Conservation (phyloP, 2,888 invertebrate species). For the Drosophila paranaensis region DNA sequence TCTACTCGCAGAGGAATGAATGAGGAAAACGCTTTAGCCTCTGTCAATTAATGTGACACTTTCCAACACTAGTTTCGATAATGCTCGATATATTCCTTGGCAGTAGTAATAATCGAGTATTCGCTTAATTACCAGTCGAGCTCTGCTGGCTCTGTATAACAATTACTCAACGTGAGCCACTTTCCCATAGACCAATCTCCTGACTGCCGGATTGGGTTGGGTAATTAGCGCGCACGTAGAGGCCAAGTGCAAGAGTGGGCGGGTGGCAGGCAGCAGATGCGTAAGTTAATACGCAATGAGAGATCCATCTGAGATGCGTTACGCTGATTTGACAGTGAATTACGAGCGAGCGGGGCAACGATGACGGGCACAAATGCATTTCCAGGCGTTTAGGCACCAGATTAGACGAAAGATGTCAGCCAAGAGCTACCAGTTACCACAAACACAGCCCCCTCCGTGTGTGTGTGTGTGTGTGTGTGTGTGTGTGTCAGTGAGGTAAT, state of each 20-base stretch:
- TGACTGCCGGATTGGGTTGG: slow-evolving; percentile 6
- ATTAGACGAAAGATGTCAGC: slow-evolving; percentile 63
- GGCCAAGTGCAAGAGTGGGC: neutral
- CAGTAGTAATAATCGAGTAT: neutral
- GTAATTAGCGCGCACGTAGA: slow-evolving; percentile 47
- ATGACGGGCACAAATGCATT: slow-evolving; percentile 54
- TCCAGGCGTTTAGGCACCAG: slow-evolving; percentile 54
- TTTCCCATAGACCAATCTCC: neutral
- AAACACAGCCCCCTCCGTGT: slow-evolving; percentile 2
- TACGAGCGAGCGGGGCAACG: slow-evolving; percentile 38
- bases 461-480: neutral
- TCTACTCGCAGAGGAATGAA: no score
- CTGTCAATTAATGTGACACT: neutral
- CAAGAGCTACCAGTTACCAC: slow-evolving; percentile 39
- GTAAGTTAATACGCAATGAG: slow-evolving; percentile 31
- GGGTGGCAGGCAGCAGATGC: neutral
- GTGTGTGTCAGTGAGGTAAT: slow-evolving; percentile 24
- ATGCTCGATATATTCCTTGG: neutral
- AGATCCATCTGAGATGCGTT: slow-evolving; percentile 52
- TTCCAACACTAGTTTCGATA: neutral
- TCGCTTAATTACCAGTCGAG: neutral
- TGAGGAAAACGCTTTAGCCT: no score
- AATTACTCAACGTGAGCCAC: neutral
- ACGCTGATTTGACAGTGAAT: slow-evolving; percentile 52
- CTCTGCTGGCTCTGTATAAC: neutral